Base-by-base conservation (phyloP, 2,797 vertebrate genomes). In the Urosaurus nigricauda region DNA sequence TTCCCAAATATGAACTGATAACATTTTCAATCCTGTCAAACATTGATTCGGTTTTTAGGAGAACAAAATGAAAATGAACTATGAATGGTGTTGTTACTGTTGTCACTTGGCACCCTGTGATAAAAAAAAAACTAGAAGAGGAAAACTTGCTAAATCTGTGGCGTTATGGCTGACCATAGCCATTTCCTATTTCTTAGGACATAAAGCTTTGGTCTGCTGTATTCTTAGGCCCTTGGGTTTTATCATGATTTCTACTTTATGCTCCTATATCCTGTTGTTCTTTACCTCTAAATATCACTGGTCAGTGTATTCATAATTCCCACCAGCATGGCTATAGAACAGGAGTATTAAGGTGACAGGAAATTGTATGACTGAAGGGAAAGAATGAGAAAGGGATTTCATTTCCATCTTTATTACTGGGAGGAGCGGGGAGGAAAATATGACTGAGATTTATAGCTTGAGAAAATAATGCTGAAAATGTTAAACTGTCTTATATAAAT, bases 361-460 rank as follows among this genome's bases (percentile, higher is more conserved):
- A 91, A 92, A 93, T 92, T 85, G 56, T 87, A 26, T 89, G 88
- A 78, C 75, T 90, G 79, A 71, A 91, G 70, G 68, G 78, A 93
- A 85, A 82, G 78, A 81, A 70, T 78, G 73, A 80, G 89, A 81
- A 90, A 73, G 24, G 9, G 21, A 85, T 92, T 93, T 88, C 70
- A 85, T 90, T 88, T 80, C 81, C 43, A 32, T 65, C 77, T 1
- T 40, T 88, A 91, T 91, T 82, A 88, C 58, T 74, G 35, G 5
- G 12, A 58, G 51, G 53, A 73, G 65, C 32, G 29, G 90, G 81
- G 88, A 92, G 26, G 77, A 90, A 84, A 91, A 21, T 47, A 78
- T 90, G 93, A 87, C 47, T 89, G 43, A 88, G 81, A 26, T 43
- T 37, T 56, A 21, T 65, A 84, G 56, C n/a, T 80, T 90, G 79